phyloP scores from a whole-genome alignment of 2,888 invertebrate species.

The Scaptomyza parva region DNA sequence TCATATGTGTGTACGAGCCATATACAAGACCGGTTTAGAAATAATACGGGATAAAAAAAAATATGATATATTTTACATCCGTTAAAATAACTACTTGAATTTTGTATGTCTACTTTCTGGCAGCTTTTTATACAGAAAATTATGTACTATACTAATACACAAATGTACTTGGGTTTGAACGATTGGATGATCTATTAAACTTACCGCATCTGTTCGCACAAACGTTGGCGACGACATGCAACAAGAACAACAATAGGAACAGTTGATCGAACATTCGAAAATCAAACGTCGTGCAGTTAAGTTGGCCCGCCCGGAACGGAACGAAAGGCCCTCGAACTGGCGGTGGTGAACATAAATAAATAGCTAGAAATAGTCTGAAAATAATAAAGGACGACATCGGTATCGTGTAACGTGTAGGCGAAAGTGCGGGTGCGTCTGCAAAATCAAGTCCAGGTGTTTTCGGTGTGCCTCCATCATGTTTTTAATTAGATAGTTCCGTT shows the following conservation, averaged over 20 bases:
- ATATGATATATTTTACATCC: neutral
- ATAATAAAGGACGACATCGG: slow-evolving; percentile 32
- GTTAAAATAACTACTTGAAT: neutral
- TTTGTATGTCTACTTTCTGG: neutral
- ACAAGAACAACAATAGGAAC: slow-evolving; percentile 65
- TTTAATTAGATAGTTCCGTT: slow-evolving; percentile 62
- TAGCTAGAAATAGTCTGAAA: slow-evolving; percentile 54
- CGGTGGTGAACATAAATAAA: slow-evolving; percentile 55
- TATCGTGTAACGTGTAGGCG: slow-evolving; percentile 47
- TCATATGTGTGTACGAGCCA: slow-evolving; percentile 35
- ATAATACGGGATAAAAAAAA: slow-evolving; percentile 10
- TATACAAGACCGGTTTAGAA: slow-evolving; percentile 63
- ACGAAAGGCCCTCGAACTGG: slow-evolving; percentile 38
- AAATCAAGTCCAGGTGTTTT: slow-evolving; percentile 49
- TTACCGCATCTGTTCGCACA: slow-evolving; percentile 50
- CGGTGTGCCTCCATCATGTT: slow-evolving; percentile 65
- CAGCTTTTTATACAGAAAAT: slow-evolving; percentile 2
- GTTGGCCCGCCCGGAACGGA: slow-evolving; percentile 63
- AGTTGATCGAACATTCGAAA: slow-evolving; percentile 70
- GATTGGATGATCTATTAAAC: slow-evolving; percentile 37
- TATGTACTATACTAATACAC: neutral
- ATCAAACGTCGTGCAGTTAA: slow-evolving; percentile 73
- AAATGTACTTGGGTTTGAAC: neutral
- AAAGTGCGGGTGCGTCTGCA: slow-evolving; percentile 28
- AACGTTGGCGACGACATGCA: slow-evolving; percentile 55